phyloP scores from a whole-genome alignment of 53 echinoderm and acorn worm genomes.

The Zoroaster sp. region DNA sequence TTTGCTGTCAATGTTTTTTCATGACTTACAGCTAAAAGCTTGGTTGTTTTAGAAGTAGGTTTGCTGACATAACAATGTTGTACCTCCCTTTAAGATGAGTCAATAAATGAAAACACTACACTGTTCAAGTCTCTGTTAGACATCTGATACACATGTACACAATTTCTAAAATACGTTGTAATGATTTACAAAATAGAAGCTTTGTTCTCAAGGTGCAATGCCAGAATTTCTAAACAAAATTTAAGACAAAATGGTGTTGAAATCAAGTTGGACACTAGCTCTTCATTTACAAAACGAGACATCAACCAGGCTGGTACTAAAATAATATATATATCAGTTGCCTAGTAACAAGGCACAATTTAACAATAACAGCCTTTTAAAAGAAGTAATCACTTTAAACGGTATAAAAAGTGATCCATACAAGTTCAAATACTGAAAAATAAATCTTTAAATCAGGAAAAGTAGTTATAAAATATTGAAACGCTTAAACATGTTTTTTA shows the following conservation, averaged over 20 bases:
- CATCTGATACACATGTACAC: too few relatives aligned
- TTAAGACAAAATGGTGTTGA: neutral
- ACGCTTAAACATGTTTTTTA: neutral
- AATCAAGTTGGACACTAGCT: neutral
- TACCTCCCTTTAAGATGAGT: too few relatives aligned
- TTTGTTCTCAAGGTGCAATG: neutral
- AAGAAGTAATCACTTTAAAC: neutral
- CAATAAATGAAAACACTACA: too few relatives aligned
- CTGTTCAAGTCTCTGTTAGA: too few relatives aligned
- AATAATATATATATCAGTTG: neutral
- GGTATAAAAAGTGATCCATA: neutral
- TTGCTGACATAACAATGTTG: too few relatives aligned
- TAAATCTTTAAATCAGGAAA: neutral
- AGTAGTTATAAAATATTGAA: neutral
- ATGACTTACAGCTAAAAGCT: too few relatives aligned
- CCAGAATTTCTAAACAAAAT: neutral
- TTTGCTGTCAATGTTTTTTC: too few relatives aligned
- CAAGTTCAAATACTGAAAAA: neutral
- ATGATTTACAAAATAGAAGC: neutral
- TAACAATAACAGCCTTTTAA: neutral
- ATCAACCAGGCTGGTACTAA: neutral
- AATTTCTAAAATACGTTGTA: neutral
- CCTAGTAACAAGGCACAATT: neutral
- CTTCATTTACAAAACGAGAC: neutral
- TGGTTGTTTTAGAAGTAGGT: too few relatives aligned